phyloP scores from a whole-genome alignment of 2,888 invertebrate genomes.

The Sarcophaga rosellei region DNA sequence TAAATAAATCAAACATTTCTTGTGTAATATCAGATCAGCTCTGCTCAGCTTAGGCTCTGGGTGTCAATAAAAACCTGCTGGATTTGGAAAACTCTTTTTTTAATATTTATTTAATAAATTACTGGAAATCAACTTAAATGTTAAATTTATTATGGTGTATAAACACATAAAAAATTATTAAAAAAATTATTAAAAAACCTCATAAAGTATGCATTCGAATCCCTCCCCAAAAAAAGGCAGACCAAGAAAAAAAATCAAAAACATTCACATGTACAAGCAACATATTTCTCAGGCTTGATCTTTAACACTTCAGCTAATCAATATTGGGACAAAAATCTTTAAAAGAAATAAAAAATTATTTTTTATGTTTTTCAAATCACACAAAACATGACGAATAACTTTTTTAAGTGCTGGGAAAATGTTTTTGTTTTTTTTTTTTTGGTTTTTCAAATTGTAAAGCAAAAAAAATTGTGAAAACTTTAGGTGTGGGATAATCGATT shows the following conservation, averaged over 20 bases:
- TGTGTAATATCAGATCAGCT: too few species aligned
- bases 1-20: too few species aligned
- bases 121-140: too few species aligned
- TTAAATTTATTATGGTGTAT: too few species aligned
- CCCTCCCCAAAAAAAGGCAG: neutral
- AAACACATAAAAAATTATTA: too few species aligned
- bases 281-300: conserved; percentile 15
- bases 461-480: neutral
- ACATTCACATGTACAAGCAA: neutral
- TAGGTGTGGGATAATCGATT: too few species aligned
- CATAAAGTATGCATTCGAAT: too few species aligned
- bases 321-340: conserved; percentile 49
- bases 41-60: too few species aligned
- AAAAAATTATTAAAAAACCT: too few species aligned
- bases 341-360: neutral
- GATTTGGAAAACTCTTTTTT: too few species aligned
- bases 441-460: neutral
- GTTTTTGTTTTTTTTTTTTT: neutral
- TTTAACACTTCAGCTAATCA: conserved; percentile 45
- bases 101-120: too few species aligned
- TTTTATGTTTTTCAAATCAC: conserved; percentile 3
- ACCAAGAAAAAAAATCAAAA: neutral
- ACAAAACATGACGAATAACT: conserved; percentile 29
- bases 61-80: too few species aligned
- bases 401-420: conserved; percentile 10